Conservation (phyloP, 2,888 invertebrate genomes). For the Vesta saturnalis region DNA sequence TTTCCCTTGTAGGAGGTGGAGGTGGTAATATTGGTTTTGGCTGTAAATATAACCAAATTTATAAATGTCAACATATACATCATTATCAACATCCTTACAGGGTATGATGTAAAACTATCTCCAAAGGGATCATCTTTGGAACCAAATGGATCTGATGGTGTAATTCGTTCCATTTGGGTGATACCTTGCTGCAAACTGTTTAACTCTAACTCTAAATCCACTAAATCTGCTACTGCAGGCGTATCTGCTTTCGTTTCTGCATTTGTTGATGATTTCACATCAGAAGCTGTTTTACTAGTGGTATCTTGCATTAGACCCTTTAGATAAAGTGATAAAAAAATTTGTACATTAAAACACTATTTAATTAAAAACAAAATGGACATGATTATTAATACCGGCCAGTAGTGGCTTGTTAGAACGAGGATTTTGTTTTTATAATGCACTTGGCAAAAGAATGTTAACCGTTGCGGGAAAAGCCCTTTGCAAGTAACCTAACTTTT, state of each 20-base stretch:
- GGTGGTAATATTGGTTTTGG: conserved; percentile 55
- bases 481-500: no score
- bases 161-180: conserved; percentile 88
- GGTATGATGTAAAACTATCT: conserved; percentile 75
- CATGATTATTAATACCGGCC: no score
- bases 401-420: no score
- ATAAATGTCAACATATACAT: background rate
- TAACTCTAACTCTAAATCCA: conserved; percentile 88
- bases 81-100: conserved; percentile 48
- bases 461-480: no score
- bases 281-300: conserved; percentile 33
- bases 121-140: conserved; percentile 78
- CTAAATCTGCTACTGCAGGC: conserved; percentile 84
- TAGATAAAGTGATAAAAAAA: background rate
- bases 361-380: no score
- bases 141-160: conserved; percentile 73
- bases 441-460: no score
- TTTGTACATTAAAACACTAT: no score
- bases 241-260: conserved; percentile 43
- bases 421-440: no score
- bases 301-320: conserved; percentile 29
- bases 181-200: conserved; percentile 87
- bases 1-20: conserved; percentile 54
- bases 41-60: conserved; percentile 26
- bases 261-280: conserved; percentile 41